These are phyloP conservation scores for Chloroceryle inda DNA, from an alignment of 2,797 vertebrate species.

Conservation along the genomic window DNA sequence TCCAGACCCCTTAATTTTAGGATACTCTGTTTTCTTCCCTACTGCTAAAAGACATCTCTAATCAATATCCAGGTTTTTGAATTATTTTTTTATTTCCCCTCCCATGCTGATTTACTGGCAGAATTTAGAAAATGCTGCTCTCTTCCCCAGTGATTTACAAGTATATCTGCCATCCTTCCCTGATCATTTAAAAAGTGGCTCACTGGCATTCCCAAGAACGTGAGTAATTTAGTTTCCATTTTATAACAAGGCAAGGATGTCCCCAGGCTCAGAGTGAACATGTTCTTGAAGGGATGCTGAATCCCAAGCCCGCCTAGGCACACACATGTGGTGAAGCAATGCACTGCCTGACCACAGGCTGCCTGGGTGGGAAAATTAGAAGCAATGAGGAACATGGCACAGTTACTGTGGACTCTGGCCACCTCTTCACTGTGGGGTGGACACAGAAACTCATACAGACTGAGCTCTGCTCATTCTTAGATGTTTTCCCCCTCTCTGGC, in stretches of 20 bases:
- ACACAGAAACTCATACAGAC: neutral
- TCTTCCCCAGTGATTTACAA: neutral
- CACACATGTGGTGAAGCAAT: accelerated
- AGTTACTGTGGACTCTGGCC: accelerated
- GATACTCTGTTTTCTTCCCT: neutral
- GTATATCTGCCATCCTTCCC: neutral
- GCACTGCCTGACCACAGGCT: neutral
- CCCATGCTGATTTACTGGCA: neutral
- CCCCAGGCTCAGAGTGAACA: neutral
- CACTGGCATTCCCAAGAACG: neutral
- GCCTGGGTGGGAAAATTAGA: neutral
- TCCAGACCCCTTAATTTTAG: slow-evolving; percentile 27
- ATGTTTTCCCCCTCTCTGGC: neutral
- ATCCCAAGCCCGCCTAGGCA: neutral
- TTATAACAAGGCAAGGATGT: neutral
- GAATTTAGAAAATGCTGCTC: neutral
- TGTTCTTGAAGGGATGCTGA: neutral
- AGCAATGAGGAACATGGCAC: accelerated
- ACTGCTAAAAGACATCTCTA: slow-evolving; percentile 17
- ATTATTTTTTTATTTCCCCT: neutral
- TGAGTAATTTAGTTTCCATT: neutral
- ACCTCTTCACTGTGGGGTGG: neutral
- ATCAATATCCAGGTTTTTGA: slow-evolving; percentile 16
- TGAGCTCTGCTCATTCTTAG: neutral
- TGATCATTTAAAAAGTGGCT: neutral